These are phyloP conservation scores for Diaphora mendica DNA, from an alignment of 2,888 invertebrate genomes.

Conservation along the genomic window DNA sequence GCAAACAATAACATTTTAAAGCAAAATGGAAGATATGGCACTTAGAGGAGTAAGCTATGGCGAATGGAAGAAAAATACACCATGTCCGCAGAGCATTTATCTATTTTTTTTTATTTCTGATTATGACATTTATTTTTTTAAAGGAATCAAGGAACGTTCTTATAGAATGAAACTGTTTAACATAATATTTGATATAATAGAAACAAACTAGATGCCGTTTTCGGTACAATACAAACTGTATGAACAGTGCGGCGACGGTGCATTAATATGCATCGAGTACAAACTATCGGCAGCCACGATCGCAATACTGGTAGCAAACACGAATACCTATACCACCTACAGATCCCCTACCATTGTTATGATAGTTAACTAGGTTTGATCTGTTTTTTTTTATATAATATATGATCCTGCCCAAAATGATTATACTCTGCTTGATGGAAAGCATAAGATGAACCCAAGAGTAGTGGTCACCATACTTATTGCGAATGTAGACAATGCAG, in stretches of 20 bases:
- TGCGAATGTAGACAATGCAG: too few species aligned
- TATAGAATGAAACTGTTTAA: background rate
- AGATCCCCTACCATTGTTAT: slow-evolving; percentile 6
- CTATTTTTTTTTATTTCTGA: too few species aligned
- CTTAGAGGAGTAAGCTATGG: too few species aligned
- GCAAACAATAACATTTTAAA: too few species aligned
- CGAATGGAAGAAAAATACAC: too few species aligned
- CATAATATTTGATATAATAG: slow-evolving; percentile 34
- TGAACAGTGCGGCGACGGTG: slow-evolving; percentile 47
- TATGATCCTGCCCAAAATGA: too few species aligned
- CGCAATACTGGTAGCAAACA: slow-evolving; percentile 55
- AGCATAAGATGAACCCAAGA: too few species aligned
- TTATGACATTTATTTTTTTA: background rate
- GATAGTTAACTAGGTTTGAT: background rate
- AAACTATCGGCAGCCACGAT: slow-evolving; percentile 64
- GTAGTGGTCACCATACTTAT: too few species aligned
- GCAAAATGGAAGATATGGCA: too few species aligned
- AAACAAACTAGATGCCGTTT: slow-evolving; percentile 35
- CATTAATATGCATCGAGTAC: slow-evolving; percentile 75
- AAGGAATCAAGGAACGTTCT: background rate
- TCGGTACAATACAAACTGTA: slow-evolving; percentile 45
- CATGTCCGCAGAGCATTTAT: too few species aligned
- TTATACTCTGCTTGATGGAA: too few species aligned
- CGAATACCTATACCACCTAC: slow-evolving; percentile 42
- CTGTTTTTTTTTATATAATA: background rate